Evolutionary conservation across 2,888 invertebrate genomes (phyloP), one percentile per base, ranked within the genome.

Genomic region (Scaptomyza cyrtandrae): DNA sequence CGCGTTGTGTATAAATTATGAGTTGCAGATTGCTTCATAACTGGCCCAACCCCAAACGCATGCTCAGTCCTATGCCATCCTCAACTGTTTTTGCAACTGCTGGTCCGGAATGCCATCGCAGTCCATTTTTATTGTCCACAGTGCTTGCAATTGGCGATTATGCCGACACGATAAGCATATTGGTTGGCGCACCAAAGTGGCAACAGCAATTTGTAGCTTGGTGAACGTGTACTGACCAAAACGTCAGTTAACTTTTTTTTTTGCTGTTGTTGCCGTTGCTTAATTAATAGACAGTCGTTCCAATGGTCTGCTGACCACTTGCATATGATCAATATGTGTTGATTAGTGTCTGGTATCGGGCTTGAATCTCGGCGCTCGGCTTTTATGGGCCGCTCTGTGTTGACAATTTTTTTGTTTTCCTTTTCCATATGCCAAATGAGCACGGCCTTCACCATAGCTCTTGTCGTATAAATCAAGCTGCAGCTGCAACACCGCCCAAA

Each of bases 321-420:
- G 83, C 83, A 83, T 88, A 83, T 86, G 87, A 83, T 83, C 83
- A 88, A 85, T 80, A 84, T 72, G 85, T 83, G 83, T 88, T 83
- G 85, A 86, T 83, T 83, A 84, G 78, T 81, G 60, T 14, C 48
- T 62, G 44, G 16, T 75, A 75, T 68, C 79, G 56, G 19, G 49
- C 55, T 79, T 61, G 83, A 75, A 86, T 88, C 88, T 82, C 58
- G 86, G 54, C 65, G 80, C 77, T 71, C 45, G 49, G 81, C 89
- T 75, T 84, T 88, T 84, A 86, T 88, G 83, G 87, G 58, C 72
- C 59, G 77, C 60, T 81, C 67, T 86, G 87, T 86, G 83, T 88
- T 88, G 83, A 84, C 83, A 84, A 86, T 84, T 81, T 16, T 16
- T 16, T 14, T 39, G 14, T 39, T 14, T 37, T 37, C n/a, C n/a